Percentiles rank a stretch among this genome's conserved stretches.
Evolutionary conservation across 2,797 vertebrate species (phyloP).

Genomic region (Spea hammondii): DNA sequence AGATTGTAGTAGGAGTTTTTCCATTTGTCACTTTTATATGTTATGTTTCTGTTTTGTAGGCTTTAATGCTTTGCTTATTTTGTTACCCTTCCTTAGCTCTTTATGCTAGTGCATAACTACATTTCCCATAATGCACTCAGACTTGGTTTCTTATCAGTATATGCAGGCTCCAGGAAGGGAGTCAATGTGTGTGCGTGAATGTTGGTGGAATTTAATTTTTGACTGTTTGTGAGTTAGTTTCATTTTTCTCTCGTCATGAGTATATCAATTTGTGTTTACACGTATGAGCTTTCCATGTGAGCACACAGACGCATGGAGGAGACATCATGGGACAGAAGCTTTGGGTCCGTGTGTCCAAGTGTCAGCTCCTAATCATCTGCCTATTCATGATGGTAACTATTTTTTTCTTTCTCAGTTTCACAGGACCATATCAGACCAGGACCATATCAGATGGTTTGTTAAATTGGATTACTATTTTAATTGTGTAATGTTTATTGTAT

Average conservation of each 20-base stretch:
- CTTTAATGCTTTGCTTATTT: too few relatives aligned
- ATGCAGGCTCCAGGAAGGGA: conserved; percentile 41
- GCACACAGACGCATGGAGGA: conserved; percentile 16
- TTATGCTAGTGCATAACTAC: conserved; percentile 37
- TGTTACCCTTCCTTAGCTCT: too few relatives aligned
- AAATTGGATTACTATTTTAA: too few relatives aligned
- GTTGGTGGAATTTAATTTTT: conserved; percentile 7
- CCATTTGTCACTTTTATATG: too few relatives aligned
- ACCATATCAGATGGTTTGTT: too few relatives aligned
- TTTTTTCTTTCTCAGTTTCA: conserved; percentile 15
- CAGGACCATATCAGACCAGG: too few relatives aligned
- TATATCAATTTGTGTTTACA: neutral
- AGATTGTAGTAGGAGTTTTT: too few relatives aligned
- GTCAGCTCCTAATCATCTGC: conserved; percentile 63
- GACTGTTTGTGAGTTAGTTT: neutral
- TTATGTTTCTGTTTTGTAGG: too few relatives aligned
- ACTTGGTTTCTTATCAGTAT: conserved; percentile 39
- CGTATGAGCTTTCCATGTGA: neutral
- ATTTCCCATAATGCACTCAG: conserved; percentile 59
- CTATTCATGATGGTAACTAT: conserved; percentile 64
- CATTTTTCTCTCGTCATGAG: neutral
- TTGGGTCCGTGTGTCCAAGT: conserved; percentile 59
- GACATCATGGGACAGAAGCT: conserved; percentile 49
- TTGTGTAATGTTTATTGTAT: too few relatives aligned
- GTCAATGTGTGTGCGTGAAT: neutral